Base-by-base conservation (phyloP, 2,797 vertebrate genomes). In the Etheostoma nigrum region DNA sequence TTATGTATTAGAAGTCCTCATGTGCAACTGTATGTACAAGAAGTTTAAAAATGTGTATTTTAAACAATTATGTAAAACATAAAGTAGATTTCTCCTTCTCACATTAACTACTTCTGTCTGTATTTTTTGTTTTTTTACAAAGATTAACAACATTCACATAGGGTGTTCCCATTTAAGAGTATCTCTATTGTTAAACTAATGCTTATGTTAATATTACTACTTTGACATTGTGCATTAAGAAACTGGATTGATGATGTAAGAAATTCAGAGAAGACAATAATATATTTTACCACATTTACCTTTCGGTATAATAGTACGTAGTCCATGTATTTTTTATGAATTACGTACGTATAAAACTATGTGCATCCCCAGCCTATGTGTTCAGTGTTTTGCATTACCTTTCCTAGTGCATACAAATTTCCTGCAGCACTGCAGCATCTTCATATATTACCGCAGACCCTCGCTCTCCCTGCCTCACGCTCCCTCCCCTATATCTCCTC, bases 351-450 rank as follows among this genome's bases (percentile, higher is more conserved):
- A 90, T 84, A 94, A 88, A 87, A 90, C 70, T 73, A 91, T 92
- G 83, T 88, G 84, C 81, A 78, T 81, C 73, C 79, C 82, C 78
- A 82, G 81, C 82, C 73, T 72, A 67, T 80, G 81, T 85, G 78
- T 88, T 86, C 78, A 59, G 77, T 90, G 87, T 83, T 92, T 91
- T 91, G 82, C 81, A 83, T 88, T 86, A 88, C 82, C 83, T 85
- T 91, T 91, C 76, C 67, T 70, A 90, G 88, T 89, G 91, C 88
- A 89, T 87, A 84, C 90, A 88, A 76, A 88, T 87, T 70, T 86
- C 82, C 86, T 74, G 88, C 90, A 91, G 88, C 85, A 88, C 86
- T 94, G 91, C 93, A 92, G 92, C 59, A 90, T 83, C 79, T 83
- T 85, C 8, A n/a, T 78, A 55, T 89, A 79, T 69, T 87, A 86